Evolutionary conservation across 2,888 invertebrate species (phyloP), one percentile per base, ranked within the genome.

Genomic region (Phyto melanocephala): DNA sequence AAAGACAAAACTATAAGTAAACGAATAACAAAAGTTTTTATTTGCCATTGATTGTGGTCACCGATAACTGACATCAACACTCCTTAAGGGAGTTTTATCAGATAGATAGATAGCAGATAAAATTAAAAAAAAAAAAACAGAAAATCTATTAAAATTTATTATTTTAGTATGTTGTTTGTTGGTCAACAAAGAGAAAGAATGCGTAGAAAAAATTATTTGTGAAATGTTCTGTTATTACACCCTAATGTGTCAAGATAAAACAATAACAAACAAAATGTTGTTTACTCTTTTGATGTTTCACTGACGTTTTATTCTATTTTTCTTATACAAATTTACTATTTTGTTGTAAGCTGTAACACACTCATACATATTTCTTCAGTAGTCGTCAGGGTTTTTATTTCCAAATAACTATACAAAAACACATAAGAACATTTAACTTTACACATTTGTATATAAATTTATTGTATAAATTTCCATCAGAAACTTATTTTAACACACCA

Each of bases 381-480:
- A 65, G 54, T 70, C 68, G 37, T 72, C 58, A 45, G 47, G 56
- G 37, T 35, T 75, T 75, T 28, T 67, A 56, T 75, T 37, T 56
- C 1, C 42, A 56, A 74, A 8, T 71, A 52, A 45, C 15, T 40
- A 37, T 22, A 60, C n/a, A 1, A 10, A 50, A 24, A 42, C 40
- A 62, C 11, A 1, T 11, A 50, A 17, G 1, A 8, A 45, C 11
- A 47, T n/a, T 28, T 5, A 28, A 6, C 24, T 24, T 42, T 33
- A 75, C 8, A 47, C 40, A 75, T 58, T 75, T 70, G 24, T 71
- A 50, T 56, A 67, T 60, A 79, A 79, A 82, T 79, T 79, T 79
- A 82, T 76, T 79, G 47, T 79, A 72, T 76, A 76, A 79, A 79
- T 82, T 82, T 79, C 79, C 79, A 81, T 78, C 63, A 81, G 58